Evolutionary conservation across 1,140 invertebrate genomes (phyloP), one percentile per base, ranked within the genome.

Genomic region (Brachionus angularis): DNA sequence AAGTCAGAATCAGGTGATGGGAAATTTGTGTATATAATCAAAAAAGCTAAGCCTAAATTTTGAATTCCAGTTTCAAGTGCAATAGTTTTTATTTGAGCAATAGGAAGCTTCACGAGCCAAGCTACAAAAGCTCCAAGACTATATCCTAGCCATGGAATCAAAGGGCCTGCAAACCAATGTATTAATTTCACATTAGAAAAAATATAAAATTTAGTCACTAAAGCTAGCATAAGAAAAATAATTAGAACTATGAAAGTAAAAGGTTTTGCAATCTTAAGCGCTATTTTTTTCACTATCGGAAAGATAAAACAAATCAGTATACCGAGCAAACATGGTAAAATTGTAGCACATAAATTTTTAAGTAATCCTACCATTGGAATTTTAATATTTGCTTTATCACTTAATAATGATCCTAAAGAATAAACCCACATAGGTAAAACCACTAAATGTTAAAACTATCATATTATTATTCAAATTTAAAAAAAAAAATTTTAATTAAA

Each of bases 191-290:
- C 89, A 75, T 96, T 79, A 77, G 89, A 81, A 76, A 97, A 96
- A 47, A 97, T 86, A 81, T 93, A 97, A 8, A 89, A 80, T 81
- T 98, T 96, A 0, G 91, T 88, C 49, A 89, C 85, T 29, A 91
- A 88, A 0, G 93, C 94, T 83, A 98, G 94, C 14, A 89, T 82
- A 3, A 96, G 85, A 47, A 98, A 82, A 62, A 94, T 91, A 3
- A 94, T 72, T 52, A 97, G 87, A 12, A 96, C 84, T 39, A 89
- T 78, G 0, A 88, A 82, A 0, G 91, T 90, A 73, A 95, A 88
- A 0, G 90, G 91, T 25, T 73, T 79, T 16, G 79, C 73, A 10
- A 76, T 39, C 58, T 75, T 5, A 8, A 50, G 10, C 18, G 16
- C 23, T 18, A 50, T 10, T 10, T 7, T 7, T 25, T 50, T 50